phyloP scores from a whole-genome alignment of 2,888 invertebrate genomes.

The Drymonia ruficornis region DNA sequence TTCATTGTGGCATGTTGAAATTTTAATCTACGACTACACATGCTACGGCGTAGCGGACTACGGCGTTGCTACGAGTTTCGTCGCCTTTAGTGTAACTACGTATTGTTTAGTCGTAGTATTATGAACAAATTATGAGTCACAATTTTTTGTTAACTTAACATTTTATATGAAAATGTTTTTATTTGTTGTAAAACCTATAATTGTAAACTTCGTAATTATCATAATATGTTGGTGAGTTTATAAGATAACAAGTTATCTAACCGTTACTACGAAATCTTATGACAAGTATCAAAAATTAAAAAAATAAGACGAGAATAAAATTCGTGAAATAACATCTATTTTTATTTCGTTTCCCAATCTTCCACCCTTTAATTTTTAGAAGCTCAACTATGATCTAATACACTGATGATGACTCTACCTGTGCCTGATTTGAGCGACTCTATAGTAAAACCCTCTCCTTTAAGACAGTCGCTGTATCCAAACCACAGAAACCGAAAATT shows the following conservation, averaged over 20 bases:
- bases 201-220: constrained; percentile 50
- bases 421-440: no score
- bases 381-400: no score
- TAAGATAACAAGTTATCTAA: constrained; percentile 73
- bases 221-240: constrained; percentile 63
- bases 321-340: constrained; percentile 52
- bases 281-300: constrained; percentile 75
- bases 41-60: constrained; percentile 6
- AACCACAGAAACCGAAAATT: no score
- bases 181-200: constrained; percentile 41
- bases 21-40: constrained; percentile 6
- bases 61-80: background rate
- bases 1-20: constrained; percentile 13
- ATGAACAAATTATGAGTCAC: background rate
- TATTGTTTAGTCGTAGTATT: background rate
- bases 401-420: no score
- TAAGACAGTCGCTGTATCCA: no score
- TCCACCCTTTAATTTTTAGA: background rate
- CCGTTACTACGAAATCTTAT: constrained; percentile 81
- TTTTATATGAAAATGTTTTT: constrained; percentile 34
- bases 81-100: background rate
- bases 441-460: no score
- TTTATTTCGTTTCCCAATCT: constrained; percentile 16
- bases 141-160: constrained; percentile 25
- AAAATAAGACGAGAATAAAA: constrained; percentile 77